These are phyloP conservation scores for Barypeithes pellucidus DNA, from an alignment of 2,888 invertebrate genomes.

Conservation along the genomic window DNA sequence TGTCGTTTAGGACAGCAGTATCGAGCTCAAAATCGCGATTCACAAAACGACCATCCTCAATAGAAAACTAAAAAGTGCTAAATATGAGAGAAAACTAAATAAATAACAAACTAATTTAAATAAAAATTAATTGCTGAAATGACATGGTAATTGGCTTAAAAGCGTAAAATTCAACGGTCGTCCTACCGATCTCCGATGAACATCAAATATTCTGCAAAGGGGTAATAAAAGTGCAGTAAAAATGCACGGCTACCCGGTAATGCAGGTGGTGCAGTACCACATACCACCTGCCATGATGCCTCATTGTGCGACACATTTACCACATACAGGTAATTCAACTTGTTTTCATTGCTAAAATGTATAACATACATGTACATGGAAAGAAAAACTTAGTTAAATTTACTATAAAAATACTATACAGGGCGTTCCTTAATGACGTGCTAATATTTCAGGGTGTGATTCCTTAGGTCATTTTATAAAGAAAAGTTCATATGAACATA, in stretches of 20 bases:
- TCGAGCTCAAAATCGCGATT: no score
- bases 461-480: no score
- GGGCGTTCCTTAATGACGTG: no score
- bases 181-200: neutral
- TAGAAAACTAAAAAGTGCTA: no score
- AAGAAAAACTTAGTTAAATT: neutral
- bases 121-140: neutral
- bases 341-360: neutral
- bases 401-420: no score
- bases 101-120: neutral
- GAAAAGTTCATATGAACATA: no score
- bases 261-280: slow-evolving; percentile 80
- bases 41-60: no score
- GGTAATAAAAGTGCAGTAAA: slow-evolving; percentile 44
- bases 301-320: slow-evolving; percentile 60
- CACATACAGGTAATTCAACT: slow-evolving; percentile 57
- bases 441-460: no score
- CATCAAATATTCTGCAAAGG: slow-evolving; percentile 18
- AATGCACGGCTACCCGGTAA: slow-evolving; percentile 79
- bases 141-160: neutral
- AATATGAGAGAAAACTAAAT: neutral
- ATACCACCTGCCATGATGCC: slow-evolving; percentile 72
- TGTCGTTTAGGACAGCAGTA: no score
- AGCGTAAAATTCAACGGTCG: neutral
- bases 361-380: no score